Evolutionary conservation across 53 echinoderm and acorn worm genomes (phyloP), one percentile per base, ranked within the genome.

Genomic region (Patiria pectinifera): DNA sequence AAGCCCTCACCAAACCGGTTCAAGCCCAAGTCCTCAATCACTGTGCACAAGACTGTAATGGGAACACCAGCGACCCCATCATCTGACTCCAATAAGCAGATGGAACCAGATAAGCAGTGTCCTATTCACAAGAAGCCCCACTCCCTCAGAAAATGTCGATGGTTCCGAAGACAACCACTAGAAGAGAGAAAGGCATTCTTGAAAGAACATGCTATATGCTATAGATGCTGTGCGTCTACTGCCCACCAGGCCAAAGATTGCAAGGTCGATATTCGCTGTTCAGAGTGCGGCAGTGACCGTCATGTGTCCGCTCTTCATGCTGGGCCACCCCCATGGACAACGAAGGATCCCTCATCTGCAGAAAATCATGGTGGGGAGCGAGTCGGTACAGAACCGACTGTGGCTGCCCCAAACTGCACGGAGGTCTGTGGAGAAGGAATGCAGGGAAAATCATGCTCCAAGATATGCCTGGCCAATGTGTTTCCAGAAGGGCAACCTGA

Each of bases 121-220:
- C 93, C 92, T 11, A 87, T 94, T 0, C 94, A 94, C 45, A 83
- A 69, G 21, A 83, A 70, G 61, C 92, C 94, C 15, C 95, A 93
- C 75, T 92, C 85, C 15, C 49, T 94, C 12, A 86, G 25, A 23
- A 91, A 76, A 46, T 92, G 89, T 70, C 76, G 95, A 3, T 83
- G 84, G 53, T 92, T 94, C 77, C 71, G 87, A 21, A 14, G 45
- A 9, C 91, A 89, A 26, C 48, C 92, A 63, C 11, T 95, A 16
- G 59, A 89, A 7, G 93, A 91, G 10, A 93, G 95, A 47, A 95
- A 89, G 23, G 61, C 85, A 11, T 91, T 70, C 59, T 79, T 89
- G 13, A 93, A 18, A 49, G 83, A 93, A 61, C 63, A 86, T 15
- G 86, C 69, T 16, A 78, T 94, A 23, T 94, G 87, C 69, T 94